A percentile compares a stretch with the other conserved stretches of the same genome.
These are phyloP conservation scores for Rhodinocichla rosea DNA, from an alignment of 2,113 vertebrate species.

Conservation along the genomic window DNA sequence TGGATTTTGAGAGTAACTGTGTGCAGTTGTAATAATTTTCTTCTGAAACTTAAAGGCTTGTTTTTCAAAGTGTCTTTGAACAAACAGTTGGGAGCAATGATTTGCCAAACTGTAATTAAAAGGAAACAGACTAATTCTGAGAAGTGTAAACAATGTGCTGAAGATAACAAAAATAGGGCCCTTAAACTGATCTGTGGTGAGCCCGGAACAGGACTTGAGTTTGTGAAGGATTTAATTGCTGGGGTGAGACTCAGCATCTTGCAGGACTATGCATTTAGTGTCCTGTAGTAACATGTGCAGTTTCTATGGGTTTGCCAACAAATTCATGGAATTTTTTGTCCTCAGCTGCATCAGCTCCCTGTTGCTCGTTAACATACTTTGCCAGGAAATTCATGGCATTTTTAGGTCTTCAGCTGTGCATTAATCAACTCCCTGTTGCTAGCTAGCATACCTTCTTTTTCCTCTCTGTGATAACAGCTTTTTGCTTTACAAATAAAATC, in stretches of 20 bases:
- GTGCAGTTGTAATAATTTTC: neutral
- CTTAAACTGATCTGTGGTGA: constrained; percentile 2
- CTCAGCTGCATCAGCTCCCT: constrained; percentile 43
- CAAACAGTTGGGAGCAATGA: constrained; percentile 42
- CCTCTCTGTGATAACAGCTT: constrained; percentile 21
- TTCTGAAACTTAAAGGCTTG: constrained; percentile 4
- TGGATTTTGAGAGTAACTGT: neutral
- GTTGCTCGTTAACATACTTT: constrained; percentile 44
- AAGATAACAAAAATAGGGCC: constrained; percentile 27
- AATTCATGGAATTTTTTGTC: constrained; percentile 46
- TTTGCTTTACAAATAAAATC: constrained; percentile 14
- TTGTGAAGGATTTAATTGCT: neutral
- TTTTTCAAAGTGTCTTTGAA: constrained; percentile 34
- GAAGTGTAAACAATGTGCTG: constrained; percentile 34
- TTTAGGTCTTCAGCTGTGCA: constrained; percentile 54
- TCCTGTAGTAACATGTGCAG: neutral
- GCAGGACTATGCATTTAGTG: neutral
- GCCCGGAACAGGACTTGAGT: neutral
- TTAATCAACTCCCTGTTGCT: constrained; percentile 62
- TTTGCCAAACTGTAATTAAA: constrained; percentile 63
- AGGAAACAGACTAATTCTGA: constrained; percentile 33
- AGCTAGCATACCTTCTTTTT: constrained; percentile 26
- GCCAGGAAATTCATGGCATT: constrained; percentile 50
- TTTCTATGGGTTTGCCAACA: constrained; percentile 5
- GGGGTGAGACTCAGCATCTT: neutral